phyloP scores from a whole-genome alignment of 2,113 vertebrate genomes.

The Phaetusa simplex region DNA sequence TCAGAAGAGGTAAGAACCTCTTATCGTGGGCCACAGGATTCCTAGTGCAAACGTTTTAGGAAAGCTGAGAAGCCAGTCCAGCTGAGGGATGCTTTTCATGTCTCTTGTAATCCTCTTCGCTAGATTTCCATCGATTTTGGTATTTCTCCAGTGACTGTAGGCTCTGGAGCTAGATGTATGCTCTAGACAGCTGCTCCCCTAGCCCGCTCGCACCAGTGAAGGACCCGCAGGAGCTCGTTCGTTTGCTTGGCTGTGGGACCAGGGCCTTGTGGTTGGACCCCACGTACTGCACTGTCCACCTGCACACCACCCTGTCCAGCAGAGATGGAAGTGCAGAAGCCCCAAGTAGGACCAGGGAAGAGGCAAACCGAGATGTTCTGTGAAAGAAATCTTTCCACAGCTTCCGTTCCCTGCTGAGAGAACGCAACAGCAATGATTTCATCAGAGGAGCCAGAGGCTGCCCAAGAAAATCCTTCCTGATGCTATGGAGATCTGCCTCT shows the following conservation, averaged over 20 bases:
- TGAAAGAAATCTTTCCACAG: neutral
- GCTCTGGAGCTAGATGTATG: conserved; percentile 24
- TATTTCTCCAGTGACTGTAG: neutral
- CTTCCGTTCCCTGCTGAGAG: neutral
- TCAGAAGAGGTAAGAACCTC: neutral
- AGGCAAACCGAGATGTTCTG: neutral
- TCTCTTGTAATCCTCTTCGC: neutral
- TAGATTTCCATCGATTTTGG: neutral
- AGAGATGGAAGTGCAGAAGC: neutral
- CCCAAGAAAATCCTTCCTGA: neutral
- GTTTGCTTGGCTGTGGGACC: neutral
- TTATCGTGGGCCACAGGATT: neutral
- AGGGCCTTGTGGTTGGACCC: conserved; percentile 63
- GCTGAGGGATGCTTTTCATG: neutral
- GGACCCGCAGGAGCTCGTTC: neutral
- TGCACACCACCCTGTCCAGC: conserved; percentile 64
- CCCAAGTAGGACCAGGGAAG: neutral
- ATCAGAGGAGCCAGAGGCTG: neutral
- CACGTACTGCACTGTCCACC: conserved; percentile 72
- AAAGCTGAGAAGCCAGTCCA: neutral
- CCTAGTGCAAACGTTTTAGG: neutral
- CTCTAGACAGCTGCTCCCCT: neutral
- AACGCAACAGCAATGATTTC: neutral
- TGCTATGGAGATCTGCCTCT: neutral
- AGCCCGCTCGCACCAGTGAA: neutral